phyloP scores from a whole-genome alignment of 2,113 vertebrate genomes.

The Megatriorchis doriae region DNA sequence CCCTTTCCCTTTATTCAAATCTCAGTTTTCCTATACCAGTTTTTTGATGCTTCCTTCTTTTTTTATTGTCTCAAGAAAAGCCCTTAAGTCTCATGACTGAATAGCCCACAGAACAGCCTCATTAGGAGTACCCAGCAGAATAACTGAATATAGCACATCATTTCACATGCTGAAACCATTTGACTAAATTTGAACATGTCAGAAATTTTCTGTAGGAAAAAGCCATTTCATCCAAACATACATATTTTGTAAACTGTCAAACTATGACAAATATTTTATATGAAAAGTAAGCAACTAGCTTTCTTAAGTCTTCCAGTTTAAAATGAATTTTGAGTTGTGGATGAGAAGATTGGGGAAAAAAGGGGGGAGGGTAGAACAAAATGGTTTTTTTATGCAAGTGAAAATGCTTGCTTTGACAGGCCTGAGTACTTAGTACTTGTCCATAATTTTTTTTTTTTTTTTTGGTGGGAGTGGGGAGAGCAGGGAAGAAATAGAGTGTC shows the following conservation, averaged over 20 bases:
- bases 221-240: background rate
- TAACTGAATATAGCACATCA: background rate
- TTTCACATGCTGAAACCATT: background rate
- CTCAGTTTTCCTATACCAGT: background rate
- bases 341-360: background rate
- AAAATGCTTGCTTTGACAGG: background rate
- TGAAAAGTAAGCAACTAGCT: background rate
- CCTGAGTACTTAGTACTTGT: background rate
- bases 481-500: background rate
- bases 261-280: background rate
- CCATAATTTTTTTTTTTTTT: background rate
- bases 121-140: background rate
- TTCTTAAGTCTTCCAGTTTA: background rate
- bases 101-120: background rate
- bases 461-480: fast-evolving
- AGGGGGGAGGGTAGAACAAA: background rate
- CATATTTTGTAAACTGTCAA: background rate
- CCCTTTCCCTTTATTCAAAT: background rate
- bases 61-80: background rate
- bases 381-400: background rate
- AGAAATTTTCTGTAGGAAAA: background rate
- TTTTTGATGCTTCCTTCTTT: background rate
- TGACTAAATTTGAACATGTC: background rate
- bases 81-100: background rate
- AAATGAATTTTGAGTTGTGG: background rate